Conservation (phyloP, 2,113 vertebrate species). For the Pseudorhombus dupliciocellatus region DNA sequence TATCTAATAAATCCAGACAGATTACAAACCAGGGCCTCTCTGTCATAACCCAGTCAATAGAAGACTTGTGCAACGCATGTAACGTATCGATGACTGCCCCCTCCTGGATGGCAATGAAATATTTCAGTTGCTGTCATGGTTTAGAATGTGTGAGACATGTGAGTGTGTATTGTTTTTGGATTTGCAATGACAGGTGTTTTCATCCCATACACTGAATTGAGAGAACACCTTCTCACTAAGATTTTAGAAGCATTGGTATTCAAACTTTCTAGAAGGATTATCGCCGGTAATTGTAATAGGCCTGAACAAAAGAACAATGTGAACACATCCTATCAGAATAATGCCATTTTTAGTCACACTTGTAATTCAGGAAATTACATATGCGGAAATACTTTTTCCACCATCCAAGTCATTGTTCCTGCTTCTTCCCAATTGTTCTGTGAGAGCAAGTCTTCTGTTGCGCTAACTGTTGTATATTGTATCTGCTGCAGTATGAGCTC, state of each 20-base stretch:
- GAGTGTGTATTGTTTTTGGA: background rate
- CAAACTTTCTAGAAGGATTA: background rate
- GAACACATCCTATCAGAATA: background rate
- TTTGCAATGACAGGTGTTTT: background rate
- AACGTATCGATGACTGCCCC: slow-evolving; percentile 49
- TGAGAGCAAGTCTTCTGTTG: slow-evolving; percentile 23
- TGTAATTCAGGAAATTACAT: slow-evolving; percentile 50
- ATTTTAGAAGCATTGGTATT: background rate
- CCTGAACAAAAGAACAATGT: background rate
- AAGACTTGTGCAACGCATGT: slow-evolving; percentile 14
- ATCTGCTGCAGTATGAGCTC: slow-evolving; percentile 1
- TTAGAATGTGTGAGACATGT: background rate
- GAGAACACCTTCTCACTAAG: background rate
- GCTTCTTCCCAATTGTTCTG: slow-evolving; percentile 33
- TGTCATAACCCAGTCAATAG: background rate
- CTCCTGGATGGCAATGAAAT: slow-evolving; percentile 53
- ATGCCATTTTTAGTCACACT: slow-evolving; percentile 1
- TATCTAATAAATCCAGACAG: slow-evolving; percentile 30
- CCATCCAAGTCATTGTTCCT: slow-evolving; percentile 12
- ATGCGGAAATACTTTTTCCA: slow-evolving; percentile 47
- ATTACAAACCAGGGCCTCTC: background rate
- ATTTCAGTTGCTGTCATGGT: slow-evolving; percentile 19
- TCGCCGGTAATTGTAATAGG: background rate
- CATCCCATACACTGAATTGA: background rate
- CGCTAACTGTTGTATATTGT: background rate